These are phyloP conservation scores for Chromoteleia sp. DNA, from an alignment of 2,888 invertebrate genomes.

Conservation along the genomic window DNA sequence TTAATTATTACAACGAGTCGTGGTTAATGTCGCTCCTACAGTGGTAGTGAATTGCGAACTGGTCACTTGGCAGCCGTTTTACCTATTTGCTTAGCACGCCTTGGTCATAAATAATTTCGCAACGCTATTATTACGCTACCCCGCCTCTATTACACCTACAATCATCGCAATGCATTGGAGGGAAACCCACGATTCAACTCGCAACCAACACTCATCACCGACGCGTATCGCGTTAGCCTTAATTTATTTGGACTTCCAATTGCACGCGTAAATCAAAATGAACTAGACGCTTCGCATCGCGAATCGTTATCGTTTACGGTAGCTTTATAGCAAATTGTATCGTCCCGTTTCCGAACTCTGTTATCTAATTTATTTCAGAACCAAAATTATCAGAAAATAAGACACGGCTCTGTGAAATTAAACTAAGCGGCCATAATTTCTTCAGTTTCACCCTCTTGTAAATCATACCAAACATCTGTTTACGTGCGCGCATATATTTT, in stretches of 20 bases:
- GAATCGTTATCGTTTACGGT: constrained; percentile 54
- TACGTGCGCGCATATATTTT: too few species aligned
- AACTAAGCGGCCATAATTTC: too few species aligned
- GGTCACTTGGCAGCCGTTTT: constrained; percentile 83
- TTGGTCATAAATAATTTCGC: constrained; percentile 83
- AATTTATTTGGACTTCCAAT: constrained; percentile 76
- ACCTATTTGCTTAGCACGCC: constrained; percentile 82
- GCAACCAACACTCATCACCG: constrained; percentile 71
- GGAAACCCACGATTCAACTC: constrained; percentile 60
- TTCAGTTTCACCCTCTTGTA: too few species aligned
- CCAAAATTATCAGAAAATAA: not conserved
- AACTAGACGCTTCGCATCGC: constrained; percentile 47
- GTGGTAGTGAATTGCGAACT: constrained; percentile 79
- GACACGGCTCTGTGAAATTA: not conserved
- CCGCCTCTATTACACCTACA: constrained; percentile 78
- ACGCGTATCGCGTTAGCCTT: constrained; percentile 74
- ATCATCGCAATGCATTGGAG: constrained; percentile 64
- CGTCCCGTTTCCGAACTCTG: constrained; percentile 53
- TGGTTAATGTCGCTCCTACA: constrained; percentile 79
- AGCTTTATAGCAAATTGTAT: constrained; percentile 29
- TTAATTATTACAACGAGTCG: constrained; percentile 84
- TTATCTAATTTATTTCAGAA: constrained; percentile 3
- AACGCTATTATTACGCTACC: constrained; percentile 81
- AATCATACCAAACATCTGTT: too few species aligned
- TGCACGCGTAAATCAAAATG: constrained; percentile 71